Percentiles rank a stretch among this genome's conserved stretches.
phyloP scores from a whole-genome alignment of 2,888 invertebrate genomes.

The Stramonita haemastoma region DNA sequence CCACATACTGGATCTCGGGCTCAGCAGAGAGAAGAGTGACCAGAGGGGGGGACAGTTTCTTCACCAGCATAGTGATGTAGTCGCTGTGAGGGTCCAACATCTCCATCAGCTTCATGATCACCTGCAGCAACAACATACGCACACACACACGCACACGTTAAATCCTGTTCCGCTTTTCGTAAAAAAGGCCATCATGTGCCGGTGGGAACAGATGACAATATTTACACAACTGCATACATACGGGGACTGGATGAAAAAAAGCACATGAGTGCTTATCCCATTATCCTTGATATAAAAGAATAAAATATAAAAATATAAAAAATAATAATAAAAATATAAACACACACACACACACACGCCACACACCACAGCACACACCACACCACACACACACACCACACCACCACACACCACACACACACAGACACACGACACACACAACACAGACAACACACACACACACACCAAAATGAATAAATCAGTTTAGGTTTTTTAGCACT shows the following conservation, averaged over 20 bases:
- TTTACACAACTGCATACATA: no score
- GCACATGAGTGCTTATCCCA: no score
- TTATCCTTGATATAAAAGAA: no score
- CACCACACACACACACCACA: background rate
- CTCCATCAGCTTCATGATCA: conserved; percentile 98
- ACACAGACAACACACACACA: background rate
- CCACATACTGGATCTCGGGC: conserved; percentile 99
- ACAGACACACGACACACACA: no score
- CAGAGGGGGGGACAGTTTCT: conserved; percentile 98
- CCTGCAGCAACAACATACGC: conserved; percentile 60
- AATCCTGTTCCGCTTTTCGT: no score
- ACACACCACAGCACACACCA: no score
- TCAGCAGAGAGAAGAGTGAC: conserved; percentile 98
- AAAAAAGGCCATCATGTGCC: no score
- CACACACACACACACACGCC: background rate
- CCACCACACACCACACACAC: background rate
- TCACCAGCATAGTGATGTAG: conserved; percentile 93
- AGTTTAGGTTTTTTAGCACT: no score
- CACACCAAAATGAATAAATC: background rate
- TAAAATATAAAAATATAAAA: no score
- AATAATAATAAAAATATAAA: no score
- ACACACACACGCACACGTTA: background rate
- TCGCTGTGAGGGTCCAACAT: conserved; percentile 96
- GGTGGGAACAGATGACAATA: no score
- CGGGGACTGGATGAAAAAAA: no score